Percentiles rank a stretch among this genome's conserved stretches.
Conservation (phyloP, 2,888 invertebrate species). For the Meandrusa payeni region DNA sequence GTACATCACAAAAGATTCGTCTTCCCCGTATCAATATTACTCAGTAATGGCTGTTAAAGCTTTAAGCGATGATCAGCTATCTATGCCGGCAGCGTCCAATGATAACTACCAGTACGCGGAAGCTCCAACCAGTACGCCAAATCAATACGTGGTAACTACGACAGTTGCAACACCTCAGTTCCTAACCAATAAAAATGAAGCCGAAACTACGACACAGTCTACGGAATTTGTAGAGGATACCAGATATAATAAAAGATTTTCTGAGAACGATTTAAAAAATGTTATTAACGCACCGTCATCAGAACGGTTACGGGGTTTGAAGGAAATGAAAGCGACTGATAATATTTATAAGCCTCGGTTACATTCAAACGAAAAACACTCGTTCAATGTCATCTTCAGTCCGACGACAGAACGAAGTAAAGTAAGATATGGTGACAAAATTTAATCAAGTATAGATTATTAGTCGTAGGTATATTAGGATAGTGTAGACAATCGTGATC, state of each 20-base stretch:
- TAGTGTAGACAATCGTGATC: slow-evolving; percentile 44
- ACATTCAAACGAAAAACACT: slow-evolving; percentile 30
- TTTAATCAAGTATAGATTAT: slow-evolving; percentile 46
- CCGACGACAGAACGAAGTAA: slow-evolving; percentile 45
- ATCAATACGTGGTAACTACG: slow-evolving; percentile 41
- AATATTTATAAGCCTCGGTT: slow-evolving; percentile 25
- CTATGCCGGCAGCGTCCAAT: slow-evolving; percentile 62
- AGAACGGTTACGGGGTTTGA: slow-evolving; percentile 22
- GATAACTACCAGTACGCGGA: slow-evolving; percentile 61
- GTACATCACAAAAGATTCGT: slow-evolving; percentile 54
- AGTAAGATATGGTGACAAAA: slow-evolving; percentile 72
- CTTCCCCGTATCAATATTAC: slow-evolving; percentile 62
- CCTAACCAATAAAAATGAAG: slow-evolving; percentile 34
- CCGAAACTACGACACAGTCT: slow-evolving; percentile 32
- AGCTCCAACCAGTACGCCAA: slow-evolving; percentile 48
- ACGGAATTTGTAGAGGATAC: neutral
- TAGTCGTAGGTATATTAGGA: slow-evolving; percentile 36
- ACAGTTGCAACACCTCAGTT: slow-evolving; percentile 33
- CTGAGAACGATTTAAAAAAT: slow-evolving; percentile 23
- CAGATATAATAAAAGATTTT: slow-evolving; percentile 2
- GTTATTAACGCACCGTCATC: slow-evolving; percentile 33
- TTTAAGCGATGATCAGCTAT: slow-evolving; percentile 48
- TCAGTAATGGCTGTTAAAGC: slow-evolving; percentile 60
- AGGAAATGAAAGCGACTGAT: slow-evolving; percentile 25
- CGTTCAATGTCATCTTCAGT: slow-evolving; percentile 12